These are phyloP conservation scores for Polymixis lichenea DNA, from an alignment of 2,888 invertebrate genomes.

Conservation along the genomic window DNA sequence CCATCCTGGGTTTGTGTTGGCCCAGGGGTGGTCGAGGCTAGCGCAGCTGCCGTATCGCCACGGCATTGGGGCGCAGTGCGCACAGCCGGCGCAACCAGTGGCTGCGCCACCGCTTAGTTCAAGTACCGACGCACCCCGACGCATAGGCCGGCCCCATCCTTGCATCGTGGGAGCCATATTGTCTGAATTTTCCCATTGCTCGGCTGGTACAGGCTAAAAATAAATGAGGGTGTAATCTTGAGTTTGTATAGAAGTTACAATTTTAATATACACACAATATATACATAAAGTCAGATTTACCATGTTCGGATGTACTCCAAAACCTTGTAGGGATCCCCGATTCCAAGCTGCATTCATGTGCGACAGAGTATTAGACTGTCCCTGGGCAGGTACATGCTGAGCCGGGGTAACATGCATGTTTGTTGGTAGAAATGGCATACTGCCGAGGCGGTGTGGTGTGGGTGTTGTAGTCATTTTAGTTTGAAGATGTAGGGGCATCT, in stretches of 20 bases:
- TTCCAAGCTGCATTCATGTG: constrained; percentile 80
- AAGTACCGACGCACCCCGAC: constrained; percentile 85
- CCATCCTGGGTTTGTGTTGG: constrained; percentile 66
- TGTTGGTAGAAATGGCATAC: constrained; percentile 83
- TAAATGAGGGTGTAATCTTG: neutral
- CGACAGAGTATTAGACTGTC: constrained; percentile 75
- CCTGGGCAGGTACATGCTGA: constrained; percentile 69
- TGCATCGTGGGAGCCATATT: constrained; percentile 67
- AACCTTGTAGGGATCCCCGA: constrained; percentile 79
- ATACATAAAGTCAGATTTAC: constrained; percentile 64
- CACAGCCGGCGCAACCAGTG: constrained; percentile 71
- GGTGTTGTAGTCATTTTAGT: constrained; percentile 70
- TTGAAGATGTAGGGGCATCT: constrained; percentile 75
- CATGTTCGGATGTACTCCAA: constrained; percentile 79
- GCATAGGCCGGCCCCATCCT: constrained; percentile 82
- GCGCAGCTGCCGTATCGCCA: constrained; percentile 89
- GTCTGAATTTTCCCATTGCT: constrained; percentile 81
- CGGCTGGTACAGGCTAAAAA: constrained; percentile 67
- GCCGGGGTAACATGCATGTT: constrained; percentile 73
- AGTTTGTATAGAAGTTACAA: neutral
- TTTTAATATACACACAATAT: neutral
- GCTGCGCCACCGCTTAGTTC: constrained; percentile 78
- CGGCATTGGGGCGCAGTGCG: constrained; percentile 71
- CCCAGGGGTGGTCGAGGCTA: constrained; percentile 83
- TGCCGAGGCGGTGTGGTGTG: constrained; percentile 77